A percentile compares a stretch with the other conserved stretches of the same genome.
Conservation (phyloP, 2,113 vertebrate species). For the Onychostruthus taczanowskii region DNA sequence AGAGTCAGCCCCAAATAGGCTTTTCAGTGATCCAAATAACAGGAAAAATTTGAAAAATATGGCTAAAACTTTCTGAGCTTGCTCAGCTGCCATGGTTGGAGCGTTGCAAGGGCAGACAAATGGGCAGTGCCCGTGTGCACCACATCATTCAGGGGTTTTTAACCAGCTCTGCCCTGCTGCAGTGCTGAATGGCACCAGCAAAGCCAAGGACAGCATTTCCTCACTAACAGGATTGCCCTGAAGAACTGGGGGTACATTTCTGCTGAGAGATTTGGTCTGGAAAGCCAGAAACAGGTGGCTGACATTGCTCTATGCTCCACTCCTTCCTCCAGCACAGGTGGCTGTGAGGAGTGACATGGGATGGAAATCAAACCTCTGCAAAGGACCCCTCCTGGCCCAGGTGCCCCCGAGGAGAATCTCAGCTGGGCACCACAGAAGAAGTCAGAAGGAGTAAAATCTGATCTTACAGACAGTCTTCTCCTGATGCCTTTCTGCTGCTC, state of each 20-base stretch:
- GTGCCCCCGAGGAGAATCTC: neutral
- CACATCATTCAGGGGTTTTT: neutral
- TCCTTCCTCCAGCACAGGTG: neutral
- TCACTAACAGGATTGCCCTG: neutral
- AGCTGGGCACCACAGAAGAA: accelerated
- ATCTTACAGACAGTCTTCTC: neutral
- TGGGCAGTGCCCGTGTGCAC: neutral
- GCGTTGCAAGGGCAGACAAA: neutral
- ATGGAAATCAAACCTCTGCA: neutral
- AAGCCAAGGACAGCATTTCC: neutral
- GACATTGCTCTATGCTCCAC: neutral
- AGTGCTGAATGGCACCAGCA: neutral
- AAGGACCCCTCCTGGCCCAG: neutral
- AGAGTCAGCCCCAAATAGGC: neutral
- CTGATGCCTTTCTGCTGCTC: neutral
- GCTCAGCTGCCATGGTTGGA: neutral
- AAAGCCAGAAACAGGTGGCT: neutral
- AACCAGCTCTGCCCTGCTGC: neutral
- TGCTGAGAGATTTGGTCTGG: neutral
- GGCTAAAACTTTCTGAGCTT: neutral
- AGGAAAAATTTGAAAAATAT: neutral
- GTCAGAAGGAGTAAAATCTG: neutral
- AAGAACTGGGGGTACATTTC: neutral
- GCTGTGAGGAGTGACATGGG: neutral
- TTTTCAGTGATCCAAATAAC: neutral